Conservation (phyloP, 2,113 vertebrate genomes). For the Noctilio leporinus region DNA sequence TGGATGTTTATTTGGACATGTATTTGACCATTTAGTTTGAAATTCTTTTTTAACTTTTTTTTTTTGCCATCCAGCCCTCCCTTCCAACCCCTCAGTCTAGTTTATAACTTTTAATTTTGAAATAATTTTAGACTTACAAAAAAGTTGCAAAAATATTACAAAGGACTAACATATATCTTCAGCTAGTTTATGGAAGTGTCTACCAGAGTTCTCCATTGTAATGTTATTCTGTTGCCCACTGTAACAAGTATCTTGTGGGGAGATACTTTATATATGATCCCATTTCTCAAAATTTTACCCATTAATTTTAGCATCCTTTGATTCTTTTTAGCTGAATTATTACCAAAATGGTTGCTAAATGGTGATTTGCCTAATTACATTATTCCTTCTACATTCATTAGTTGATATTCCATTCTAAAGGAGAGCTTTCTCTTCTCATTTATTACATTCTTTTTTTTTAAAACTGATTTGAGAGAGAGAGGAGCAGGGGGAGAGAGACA, state of each 20-base stretch:
- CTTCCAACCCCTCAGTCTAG: too few relatives aligned
- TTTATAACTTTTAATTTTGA: not conserved
- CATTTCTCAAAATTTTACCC: not conserved
- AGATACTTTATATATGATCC: not conserved
- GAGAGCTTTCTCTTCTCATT: not conserved
- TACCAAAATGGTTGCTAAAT: not conserved
- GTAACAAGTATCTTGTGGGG: not conserved
- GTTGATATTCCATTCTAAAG: not conserved
- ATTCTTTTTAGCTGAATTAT: slow-evolving; percentile 12
- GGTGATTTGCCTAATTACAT: not conserved
- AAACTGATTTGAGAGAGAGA: too few relatives aligned
- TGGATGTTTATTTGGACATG: not conserved
- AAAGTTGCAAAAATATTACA: not conserved
- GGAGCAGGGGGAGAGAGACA: too few relatives aligned
- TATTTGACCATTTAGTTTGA: not conserved
- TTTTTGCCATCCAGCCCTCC: too few relatives aligned
- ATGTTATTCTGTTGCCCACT: not conserved
- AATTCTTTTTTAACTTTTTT: not conserved
- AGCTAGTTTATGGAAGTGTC: not conserved
- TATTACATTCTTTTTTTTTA: not conserved
- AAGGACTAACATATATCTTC: not conserved
- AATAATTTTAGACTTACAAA: slow-evolving; percentile 4
- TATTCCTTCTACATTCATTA: not conserved
- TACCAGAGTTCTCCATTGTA: not conserved
- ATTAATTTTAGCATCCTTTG: slow-evolving; percentile 2